Base-by-base conservation (phyloP, 2,113 vertebrate species). In the Microcebus murinus region DNA sequence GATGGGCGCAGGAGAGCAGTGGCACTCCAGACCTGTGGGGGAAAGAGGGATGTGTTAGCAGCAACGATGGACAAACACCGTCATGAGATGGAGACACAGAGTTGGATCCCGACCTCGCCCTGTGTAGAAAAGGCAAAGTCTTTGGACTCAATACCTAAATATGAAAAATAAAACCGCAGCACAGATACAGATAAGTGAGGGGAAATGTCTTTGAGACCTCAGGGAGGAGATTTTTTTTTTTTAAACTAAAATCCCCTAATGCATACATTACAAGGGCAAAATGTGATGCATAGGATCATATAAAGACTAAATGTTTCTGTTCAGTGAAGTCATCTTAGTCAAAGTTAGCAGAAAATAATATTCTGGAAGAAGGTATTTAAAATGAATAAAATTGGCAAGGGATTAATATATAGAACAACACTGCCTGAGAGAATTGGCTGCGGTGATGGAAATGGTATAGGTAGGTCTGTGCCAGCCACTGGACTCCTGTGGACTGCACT, bases 21-120 rank as follows among this genome's bases (percentile, higher is more conserved):
- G 4, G 5, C 6, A 3, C 27, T 4, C 21, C 20, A 36, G 8
- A 31, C 3, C 50, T 36, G 31, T 0, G 0, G 8, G 20, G 36
- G 29, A 34, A 52, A 42, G 12, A 27, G 0, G 3, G 6, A 29
- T 4, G 14, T 57, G 52, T 63, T 18, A 17, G 63, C 50, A 90
- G 50, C 31, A 39, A 27, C 0, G 0, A 36, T 11, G 11, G 50
- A 52, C 52, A 77, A 34, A 23, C 9, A 5, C 4, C 0, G 18
- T 74, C 5, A 18, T n/a, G 27, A 67, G 39, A 17, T 15, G 50
- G 63, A n/a, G 3, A 61, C 18, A 17, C 1, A 8, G 68, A 36
- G 10, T 5, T 50, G 29, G 31, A 42, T 76, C 84, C n/a, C 50
- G 61, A n/a, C 52, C 59, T 86, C 59, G 42, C 45, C n/a, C 15